Conservation (phyloP, 37 sponge, comb jelly and placozoan genomes). For the Halichondria panicea region DNA sequence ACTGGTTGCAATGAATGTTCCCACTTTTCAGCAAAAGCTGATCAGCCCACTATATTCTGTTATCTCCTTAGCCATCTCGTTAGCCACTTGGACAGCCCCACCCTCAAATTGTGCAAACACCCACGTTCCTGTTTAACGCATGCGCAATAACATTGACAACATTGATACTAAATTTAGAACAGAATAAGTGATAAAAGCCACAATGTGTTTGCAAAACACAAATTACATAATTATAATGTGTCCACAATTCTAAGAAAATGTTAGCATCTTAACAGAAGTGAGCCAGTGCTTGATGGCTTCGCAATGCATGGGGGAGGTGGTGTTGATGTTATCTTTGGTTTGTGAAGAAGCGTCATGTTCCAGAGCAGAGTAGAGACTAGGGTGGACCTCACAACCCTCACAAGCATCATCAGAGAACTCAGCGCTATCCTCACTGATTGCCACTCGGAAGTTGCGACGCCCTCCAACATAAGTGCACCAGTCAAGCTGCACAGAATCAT, state of each 20-base stretch:
- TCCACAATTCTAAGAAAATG: slow-evolving; percentile 52
- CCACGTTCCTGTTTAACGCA: too few species aligned
- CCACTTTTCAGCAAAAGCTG: too few species aligned
- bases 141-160: too few species aligned
- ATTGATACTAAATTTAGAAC: too few species aligned
- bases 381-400: slow-evolving; percentile 43
- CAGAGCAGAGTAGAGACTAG: slow-evolving; percentile 54
- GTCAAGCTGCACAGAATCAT: background rate
- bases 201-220: too few species aligned
- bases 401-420: slow-evolving; percentile 23
- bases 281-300: slow-evolving; percentile 72
- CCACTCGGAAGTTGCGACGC: slow-evolving; percentile 11
- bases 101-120: too few species aligned
- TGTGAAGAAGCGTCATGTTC: slow-evolving; percentile 15
- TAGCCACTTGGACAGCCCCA: too few species aligned
- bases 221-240: background rate
- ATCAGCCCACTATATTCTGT: too few species aligned
- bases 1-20: too few species aligned
- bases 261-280: slow-evolving; percentile 53
- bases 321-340: slow-evolving; percentile 16
- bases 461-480: slow-evolving; percentile 45
- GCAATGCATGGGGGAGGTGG: slow-evolving; percentile 46
- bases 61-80: too few species aligned
- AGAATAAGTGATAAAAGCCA: too few species aligned
- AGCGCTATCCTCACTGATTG: slow-evolving; percentile 33